Evolutionary conservation across 2,888 invertebrate species (phyloP).

Genomic region (Acleris literana): DNA sequence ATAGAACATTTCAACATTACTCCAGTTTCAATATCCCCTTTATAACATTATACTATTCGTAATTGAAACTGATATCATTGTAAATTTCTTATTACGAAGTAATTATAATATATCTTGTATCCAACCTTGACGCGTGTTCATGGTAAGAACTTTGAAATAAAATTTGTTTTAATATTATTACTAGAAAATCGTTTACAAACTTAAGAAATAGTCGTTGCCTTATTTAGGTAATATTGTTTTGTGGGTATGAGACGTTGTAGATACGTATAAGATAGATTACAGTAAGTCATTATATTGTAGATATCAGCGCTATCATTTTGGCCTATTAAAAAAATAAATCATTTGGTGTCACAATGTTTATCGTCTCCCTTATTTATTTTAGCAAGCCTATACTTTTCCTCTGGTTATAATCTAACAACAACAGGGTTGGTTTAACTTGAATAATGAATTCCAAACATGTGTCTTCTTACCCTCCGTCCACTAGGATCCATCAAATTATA

Average conservation of each 20-base stretch:
- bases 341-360: constrained; percentile 78
- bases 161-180: constrained; percentile 57
- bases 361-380: constrained; percentile 36
- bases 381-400: no score
- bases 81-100: constrained; percentile 53
- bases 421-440: no score
- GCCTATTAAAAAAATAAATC: constrained; percentile 82
- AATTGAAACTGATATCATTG: constrained; percentile 49
- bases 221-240: constrained; percentile 83
- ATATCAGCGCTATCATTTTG: constrained; percentile 81
- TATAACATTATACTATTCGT: constrained; percentile 40
- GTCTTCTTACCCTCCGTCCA: no score
- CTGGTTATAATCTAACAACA: no score
- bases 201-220: constrained; percentile 82
- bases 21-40: constrained; percentile 33
- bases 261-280: constrained; percentile 72
- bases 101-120: constrained; percentile 50
- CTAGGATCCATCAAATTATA: no score
- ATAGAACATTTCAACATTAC: constrained; percentile 1
- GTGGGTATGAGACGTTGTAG: constrained; percentile 81
- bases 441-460: no score
- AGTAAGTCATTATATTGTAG: constrained; percentile 81
- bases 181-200: constrained; percentile 65
- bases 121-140: constrained; percentile 67
- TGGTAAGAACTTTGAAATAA: constrained; percentile 54